Conservation (phyloP, 2,797 vertebrate species). For the Microtus agrestis region DNA sequence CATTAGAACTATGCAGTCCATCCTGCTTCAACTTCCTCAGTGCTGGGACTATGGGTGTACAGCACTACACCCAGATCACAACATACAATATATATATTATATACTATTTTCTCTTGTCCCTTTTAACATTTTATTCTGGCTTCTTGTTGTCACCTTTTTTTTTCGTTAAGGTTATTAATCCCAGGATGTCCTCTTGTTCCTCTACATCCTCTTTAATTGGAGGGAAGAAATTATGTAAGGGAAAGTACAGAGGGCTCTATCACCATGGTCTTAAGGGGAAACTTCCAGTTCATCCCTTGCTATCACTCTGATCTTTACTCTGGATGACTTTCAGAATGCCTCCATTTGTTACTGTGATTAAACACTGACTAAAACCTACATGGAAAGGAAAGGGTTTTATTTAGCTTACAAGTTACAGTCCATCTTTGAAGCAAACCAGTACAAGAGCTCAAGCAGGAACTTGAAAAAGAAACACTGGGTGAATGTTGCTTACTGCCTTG, state of each 20-base stretch:
- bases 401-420: background rate
- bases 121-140: constrained; percentile 4
- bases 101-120: background rate
- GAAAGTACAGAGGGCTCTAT: background rate
- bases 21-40: background rate
- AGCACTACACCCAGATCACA: background rate
- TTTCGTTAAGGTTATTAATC: constrained; percentile 21
- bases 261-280: background rate
- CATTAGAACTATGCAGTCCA: background rate
- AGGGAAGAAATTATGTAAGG: background rate
- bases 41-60: background rate
- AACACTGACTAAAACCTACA: background rate
- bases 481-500: background rate
- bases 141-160: background rate
- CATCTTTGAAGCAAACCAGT: background rate
- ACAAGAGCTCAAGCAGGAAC: background rate
- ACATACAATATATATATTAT: too few relatives aligned
- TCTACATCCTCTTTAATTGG: background rate
- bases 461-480: background rate
- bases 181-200: constrained; percentile 31
- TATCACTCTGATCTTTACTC: constrained; percentile 17
- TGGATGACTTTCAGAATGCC: constrained; percentile 25
- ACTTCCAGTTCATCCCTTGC: background rate
- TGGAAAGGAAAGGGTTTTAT: background rate
- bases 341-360: background rate